Evolutionary conservation across 2,888 invertebrate species (phyloP).

Genomic region (Willowsia nigromaculata): DNA sequence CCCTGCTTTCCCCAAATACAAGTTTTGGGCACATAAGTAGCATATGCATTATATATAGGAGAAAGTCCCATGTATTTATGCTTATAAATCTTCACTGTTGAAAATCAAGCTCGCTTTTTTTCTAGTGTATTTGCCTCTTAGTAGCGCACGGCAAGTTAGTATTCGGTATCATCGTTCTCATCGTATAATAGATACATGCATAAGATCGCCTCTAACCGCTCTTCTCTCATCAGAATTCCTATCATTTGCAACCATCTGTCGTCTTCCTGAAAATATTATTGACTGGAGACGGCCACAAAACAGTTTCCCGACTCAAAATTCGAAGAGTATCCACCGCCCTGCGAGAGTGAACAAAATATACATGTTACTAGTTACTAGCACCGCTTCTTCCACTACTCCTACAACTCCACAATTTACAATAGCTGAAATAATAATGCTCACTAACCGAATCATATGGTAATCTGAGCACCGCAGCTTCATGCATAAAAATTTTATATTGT

Average conservation of each 20-base stretch:
- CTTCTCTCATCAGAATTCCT: constrained; percentile 71
- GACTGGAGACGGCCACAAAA: constrained; percentile 71
- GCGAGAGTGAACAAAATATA: neutral
- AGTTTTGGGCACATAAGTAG: too few species aligned
- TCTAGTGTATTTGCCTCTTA: neutral
- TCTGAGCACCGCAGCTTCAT: constrained; percentile 69
- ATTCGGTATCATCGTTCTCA: constrained; percentile 34
- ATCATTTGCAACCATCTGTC: constrained; percentile 74
- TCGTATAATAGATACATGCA: constrained; percentile 39
- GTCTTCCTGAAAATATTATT: constrained; percentile 73
- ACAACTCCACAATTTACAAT: constrained; percentile 61
- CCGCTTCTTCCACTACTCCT: neutral
- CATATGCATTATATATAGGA: neutral
- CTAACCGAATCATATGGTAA: constrained; percentile 73
- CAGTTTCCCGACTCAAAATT: constrained; percentile 46
- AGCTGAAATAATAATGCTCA: constrained; percentile 71
- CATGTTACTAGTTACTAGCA: neutral
- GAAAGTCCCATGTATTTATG: neutral
- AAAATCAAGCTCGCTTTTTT: neutral
- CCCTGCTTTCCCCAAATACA: too few species aligned
- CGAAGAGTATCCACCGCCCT: constrained; percentile 48
- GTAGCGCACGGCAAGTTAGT: neutral
- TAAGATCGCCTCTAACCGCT: constrained; percentile 28
- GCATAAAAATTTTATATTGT: constrained; percentile 69
- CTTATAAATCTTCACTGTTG: neutral